These are phyloP conservation scores for Amia ocellicauda DNA, from an alignment of 2,113 vertebrate species.

Conservation along the genomic window DNA sequence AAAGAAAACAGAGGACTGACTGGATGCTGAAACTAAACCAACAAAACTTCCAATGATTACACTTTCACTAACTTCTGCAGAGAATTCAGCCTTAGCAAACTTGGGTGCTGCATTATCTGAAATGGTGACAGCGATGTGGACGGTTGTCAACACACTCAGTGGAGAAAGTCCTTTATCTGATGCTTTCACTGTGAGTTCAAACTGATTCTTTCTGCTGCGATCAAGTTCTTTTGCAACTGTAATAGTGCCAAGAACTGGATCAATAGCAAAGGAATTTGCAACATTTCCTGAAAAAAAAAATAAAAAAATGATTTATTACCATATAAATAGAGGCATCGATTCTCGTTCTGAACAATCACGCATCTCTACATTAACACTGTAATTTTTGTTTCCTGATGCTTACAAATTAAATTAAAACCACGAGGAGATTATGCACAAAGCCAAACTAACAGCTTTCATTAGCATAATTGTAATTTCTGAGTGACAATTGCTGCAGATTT, in stretches of 20 bases:
- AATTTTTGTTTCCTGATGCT: conserved; percentile 1
- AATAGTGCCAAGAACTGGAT: conserved; percentile 84
- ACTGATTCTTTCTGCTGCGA: conserved; percentile 74
- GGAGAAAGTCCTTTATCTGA: conserved; percentile 79
- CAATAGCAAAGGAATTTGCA: conserved; percentile 86
- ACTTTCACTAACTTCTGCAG: conserved; percentile 83
- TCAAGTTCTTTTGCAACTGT: conserved; percentile 87
- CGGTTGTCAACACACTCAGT: conserved; percentile 74
- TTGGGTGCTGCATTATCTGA: conserved; percentile 90
- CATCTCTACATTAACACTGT: conserved; percentile 16
- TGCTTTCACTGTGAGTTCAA: conserved; percentile 85
- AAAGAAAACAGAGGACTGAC: conserved; percentile 90
- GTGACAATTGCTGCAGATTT: conserved; percentile 1
- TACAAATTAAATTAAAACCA: conserved; percentile 23
- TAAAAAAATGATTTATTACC: conserved; percentile 16
- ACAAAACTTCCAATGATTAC: conserved; percentile 77
- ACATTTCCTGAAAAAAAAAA: conserved; percentile 76
- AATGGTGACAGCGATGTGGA: conserved; percentile 78
- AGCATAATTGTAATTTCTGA: conserved; percentile 11
- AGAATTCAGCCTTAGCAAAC: conserved; percentile 81
- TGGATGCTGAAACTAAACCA: conserved; percentile 75
- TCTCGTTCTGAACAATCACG: not conserved
- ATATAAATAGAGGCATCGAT: conserved; percentile 7
- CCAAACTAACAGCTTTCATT: conserved; percentile 4
- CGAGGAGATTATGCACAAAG: conserved; percentile 9